Base-by-base conservation (phyloP, 2,888 invertebrate genomes). In the Sylvicola fuscatus region DNA sequence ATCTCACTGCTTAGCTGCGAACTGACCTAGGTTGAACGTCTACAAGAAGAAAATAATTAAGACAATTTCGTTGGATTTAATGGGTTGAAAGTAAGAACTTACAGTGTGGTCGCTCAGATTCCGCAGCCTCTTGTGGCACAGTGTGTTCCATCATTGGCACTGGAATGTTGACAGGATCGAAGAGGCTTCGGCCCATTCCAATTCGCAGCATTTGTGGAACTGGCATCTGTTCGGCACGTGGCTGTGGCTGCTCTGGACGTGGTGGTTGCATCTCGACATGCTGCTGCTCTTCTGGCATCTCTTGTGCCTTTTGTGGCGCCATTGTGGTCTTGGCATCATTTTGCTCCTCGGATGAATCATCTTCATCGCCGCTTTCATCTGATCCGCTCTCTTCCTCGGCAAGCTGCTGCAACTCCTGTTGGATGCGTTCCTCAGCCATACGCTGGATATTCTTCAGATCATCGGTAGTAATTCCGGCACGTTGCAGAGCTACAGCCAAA, bases 21-120 rank as follows among this genome's bases (percentile, higher is more conserved):
- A 73, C 68, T 40, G 75, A 75, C 50, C 83, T 74, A 38, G 83
- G 83, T 55, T 83, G 83, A 51, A 84, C 74, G 53, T 72, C 83
- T 84, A 65, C 30, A 63, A 61, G 47, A 45, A 46, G 39, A 42
- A 45, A 42, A 35, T 37, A 37, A 42, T 30, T 28, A 13, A 17
- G 12, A 37, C 16, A 14, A n/a, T 33, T 32, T 21, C 21, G 27
- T 10, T 21, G 15, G 37, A 36, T 35, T 12, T 16, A 37, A 12
- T 33, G 26, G 30, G 16, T 14, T 15, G 37, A 28, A 27, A 34
- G 3, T 10, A 38, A 14, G 16, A 14, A 31, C 8, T 11, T n/a
- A 82, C 82, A 80, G 49, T 82, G 82, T 41, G 78, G 80, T 56
- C 80, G 72, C 52, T 68, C 66, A 38, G 55, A 47, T 42, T 57